Evolutionary conservation across 2,888 invertebrate species (phyloP).

Genomic region (Hirtodrosophila cameraria): DNA sequence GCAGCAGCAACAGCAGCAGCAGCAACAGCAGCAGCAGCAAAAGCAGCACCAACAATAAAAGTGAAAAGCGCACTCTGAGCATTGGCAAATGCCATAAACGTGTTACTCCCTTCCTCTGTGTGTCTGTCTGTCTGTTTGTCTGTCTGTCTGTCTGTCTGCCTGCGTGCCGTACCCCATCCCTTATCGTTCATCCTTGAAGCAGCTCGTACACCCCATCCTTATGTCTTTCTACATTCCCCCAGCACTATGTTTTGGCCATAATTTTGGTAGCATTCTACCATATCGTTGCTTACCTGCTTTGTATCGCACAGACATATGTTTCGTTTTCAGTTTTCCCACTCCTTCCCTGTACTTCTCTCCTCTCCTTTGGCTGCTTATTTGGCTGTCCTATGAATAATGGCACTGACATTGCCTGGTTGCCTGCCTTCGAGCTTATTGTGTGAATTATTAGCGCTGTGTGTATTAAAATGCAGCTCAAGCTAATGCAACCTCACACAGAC

Average conservation of each 20-base stretch:
- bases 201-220: neutral
- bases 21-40: no score
- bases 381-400: slow-evolving; percentile 69
- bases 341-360: neutral
- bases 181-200: neutral
- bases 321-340: slow-evolving; percentile 8
- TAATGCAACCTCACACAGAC: slow-evolving; percentile 52
- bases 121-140: slow-evolving; percentile 4
- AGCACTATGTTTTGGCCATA: slow-evolving; percentile 53
- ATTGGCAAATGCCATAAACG: slow-evolving; percentile 77
- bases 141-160: neutral
- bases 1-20: slow-evolving; percentile 46
- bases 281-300: slow-evolving; percentile 41
- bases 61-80: slow-evolving; percentile 69
- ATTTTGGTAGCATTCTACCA: slow-evolving; percentile 34
- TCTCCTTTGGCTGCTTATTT: slow-evolving; percentile 29
- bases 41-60: slow-evolving; percentile 63
- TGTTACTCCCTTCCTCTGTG: slow-evolving; percentile 38
- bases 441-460: slow-evolving; percentile 76
- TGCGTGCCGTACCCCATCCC: neutral
- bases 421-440: slow-evolving; percentile 64
- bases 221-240: slow-evolving; percentile 1
- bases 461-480: slow-evolving; percentile 77
- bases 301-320: slow-evolving; percentile 49
- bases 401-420: slow-evolving; percentile 32